Evolutionary conservation across 1,140 invertebrate genomes (phyloP).

Genomic region (Lordiphosa mommai): DNA sequence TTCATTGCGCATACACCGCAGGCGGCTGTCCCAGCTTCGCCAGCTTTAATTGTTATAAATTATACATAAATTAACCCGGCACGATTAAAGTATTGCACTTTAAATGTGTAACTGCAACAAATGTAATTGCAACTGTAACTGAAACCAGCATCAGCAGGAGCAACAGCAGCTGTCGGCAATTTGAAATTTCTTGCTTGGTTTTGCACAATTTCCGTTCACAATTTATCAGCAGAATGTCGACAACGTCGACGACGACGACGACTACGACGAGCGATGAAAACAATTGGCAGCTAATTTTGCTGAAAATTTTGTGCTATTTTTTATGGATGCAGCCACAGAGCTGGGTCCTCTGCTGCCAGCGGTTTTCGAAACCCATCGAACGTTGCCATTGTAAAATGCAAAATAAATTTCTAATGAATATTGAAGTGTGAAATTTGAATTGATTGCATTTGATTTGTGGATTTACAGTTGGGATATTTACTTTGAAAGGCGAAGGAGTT

Average conservation of each 20-base stretch:
- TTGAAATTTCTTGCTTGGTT: constrained; percentile 69
- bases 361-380: constrained; percentile 15
- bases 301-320: constrained; percentile 65
- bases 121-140: background rate
- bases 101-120: constrained; percentile 13
- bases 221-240: constrained; percentile 69
- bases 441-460: constrained; percentile 75
- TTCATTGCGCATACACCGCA: constrained; percentile 56
- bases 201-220: constrained; percentile 65
- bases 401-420: constrained; percentile 78
- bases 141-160: constrained; percentile 4
- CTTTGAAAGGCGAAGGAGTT: constrained; percentile 23
- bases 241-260: constrained; percentile 1
- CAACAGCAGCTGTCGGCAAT: constrained; percentile 38
- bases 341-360: constrained; percentile 28
- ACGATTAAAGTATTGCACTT: constrained; percentile 40
- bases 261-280: constrained; percentile 50
- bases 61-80: constrained; percentile 39
- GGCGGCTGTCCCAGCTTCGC: constrained; percentile 21
- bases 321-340: constrained; percentile 19
- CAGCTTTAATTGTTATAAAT: constrained; percentile 67
- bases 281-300: constrained; percentile 76
- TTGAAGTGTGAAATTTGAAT: constrained; percentile 78
- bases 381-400: constrained; percentile 59
- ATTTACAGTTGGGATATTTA: constrained; percentile 66